A percentile compares a stretch with the other conserved stretches of the same genome.
Evolutionary conservation across 2,888 invertebrate genomes (phyloP).

Genomic region (Patella ulyssiponensis): DNA sequence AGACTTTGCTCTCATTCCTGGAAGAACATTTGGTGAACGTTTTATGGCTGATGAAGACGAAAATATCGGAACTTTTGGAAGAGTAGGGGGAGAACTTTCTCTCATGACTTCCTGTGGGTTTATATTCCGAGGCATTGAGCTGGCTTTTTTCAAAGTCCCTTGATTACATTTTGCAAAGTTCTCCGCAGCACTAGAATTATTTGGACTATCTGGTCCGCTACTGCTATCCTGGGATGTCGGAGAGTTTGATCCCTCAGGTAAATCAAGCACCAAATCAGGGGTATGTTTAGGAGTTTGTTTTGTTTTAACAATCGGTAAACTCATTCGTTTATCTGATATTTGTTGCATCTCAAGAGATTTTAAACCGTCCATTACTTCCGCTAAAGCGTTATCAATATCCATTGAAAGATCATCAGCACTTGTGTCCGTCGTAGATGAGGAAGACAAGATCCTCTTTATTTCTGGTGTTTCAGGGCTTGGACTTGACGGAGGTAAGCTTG

Average conservation of each 20-base stretch:
- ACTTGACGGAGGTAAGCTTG: constrained; percentile 16
- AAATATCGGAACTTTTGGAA: constrained; percentile 3
- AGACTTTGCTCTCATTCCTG: background rate
- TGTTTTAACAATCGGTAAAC: constrained; percentile 57
- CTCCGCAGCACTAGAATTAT: constrained; percentile 78
- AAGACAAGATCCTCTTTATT: constrained; percentile 37
- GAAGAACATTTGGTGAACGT: constrained; percentile 2
- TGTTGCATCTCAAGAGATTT: constrained; percentile 69
- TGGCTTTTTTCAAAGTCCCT: constrained; percentile 81
- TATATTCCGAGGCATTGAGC: constrained; percentile 51
- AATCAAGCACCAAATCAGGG: constrained; percentile 70
- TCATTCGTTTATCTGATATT: constrained; percentile 61
- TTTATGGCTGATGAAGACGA: constrained; percentile 16
- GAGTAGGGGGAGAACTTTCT: no score
- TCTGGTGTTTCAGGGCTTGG: constrained; percentile 14
- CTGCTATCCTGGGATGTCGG: constrained; percentile 59
- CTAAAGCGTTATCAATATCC: constrained; percentile 71
- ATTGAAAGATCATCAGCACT: constrained; percentile 53
- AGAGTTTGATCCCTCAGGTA: constrained; percentile 64
- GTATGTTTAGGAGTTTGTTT: constrained; percentile 66
- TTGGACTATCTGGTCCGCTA: constrained; percentile 61
- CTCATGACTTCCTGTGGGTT: background rate
- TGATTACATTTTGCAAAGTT: constrained; percentile 85
- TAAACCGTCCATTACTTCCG: constrained; percentile 71
- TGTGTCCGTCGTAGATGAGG: constrained; percentile 35